Percentiles rank a stretch among this genome's conserved stretches.
Conservation (phyloP, 1,140 invertebrate species). For the Conus betulinus region DNA sequence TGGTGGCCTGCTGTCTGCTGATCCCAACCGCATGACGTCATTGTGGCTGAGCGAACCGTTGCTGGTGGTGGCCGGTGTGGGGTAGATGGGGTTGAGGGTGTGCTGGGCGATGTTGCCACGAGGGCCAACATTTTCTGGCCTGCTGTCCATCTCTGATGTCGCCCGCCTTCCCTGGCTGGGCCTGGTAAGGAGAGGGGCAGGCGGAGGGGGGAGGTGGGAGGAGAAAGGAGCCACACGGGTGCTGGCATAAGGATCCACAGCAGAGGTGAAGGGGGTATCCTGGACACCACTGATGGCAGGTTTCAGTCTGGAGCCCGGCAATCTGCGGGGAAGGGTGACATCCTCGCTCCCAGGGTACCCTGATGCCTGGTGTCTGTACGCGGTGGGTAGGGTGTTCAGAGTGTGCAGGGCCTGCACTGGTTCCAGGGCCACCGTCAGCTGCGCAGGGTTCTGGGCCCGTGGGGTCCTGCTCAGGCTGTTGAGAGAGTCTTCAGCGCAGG, state of each 20-base stretch:
- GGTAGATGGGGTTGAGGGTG: background rate
- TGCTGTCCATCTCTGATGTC: background rate
- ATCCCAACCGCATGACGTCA: background rate
- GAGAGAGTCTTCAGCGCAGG: background rate
- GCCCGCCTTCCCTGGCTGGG: background rate
- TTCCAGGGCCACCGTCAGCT: background rate
- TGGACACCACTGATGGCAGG: background rate
- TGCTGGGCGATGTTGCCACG: background rate
- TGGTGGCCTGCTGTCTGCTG: background rate
- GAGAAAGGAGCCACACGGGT: background rate
- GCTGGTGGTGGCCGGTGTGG: background rate
- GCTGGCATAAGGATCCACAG: slow-evolving; percentile 2
- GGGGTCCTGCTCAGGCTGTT: background rate
- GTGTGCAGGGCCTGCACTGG: background rate
- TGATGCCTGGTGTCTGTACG: background rate
- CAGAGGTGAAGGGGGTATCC: background rate
- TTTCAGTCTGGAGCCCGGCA: background rate
- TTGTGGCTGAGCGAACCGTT: background rate
- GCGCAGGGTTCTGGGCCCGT: background rate
- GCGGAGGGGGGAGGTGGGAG: background rate
- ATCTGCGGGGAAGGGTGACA: background rate
- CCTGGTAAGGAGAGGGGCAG: background rate
- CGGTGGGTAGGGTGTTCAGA: background rate
- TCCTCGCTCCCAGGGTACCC: background rate
- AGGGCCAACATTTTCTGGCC: background rate